Evolutionary conservation across 2,888 invertebrate genomes (phyloP), one percentile per base, ranked within the genome.

Genomic region (Cephus spinipes): DNA sequence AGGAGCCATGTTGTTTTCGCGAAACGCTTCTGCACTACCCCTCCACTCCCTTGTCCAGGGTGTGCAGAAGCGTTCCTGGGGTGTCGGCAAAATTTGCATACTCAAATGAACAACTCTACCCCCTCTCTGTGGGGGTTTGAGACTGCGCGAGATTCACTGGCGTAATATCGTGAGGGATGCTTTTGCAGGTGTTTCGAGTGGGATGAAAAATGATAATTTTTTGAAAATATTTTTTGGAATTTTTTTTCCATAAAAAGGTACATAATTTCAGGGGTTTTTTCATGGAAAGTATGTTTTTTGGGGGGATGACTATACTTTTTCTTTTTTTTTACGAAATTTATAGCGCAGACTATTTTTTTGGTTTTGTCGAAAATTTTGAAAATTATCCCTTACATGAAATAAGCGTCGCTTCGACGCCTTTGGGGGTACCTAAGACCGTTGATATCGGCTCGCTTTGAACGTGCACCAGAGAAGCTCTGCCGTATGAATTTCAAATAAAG

Each of bases 401-500:
- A 36, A 36, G 36, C 36, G 1, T 15, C 40, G 40, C 15, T 15
- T 86, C 85, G 84, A 81, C 81, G 87, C 84, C 85, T 88, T 87
- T 86, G 87, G 85, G 80, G 84, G 81, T 84, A 82, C 77, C 81
- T 77, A 77, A 69, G 81, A 82, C 76, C 79, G 85, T 83, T 84
- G 86, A 86, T 85, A 89, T 87, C 83, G 85, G 76, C 75, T 82
- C 83, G 84, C 86, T 87, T 85, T 86, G 86, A 86, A 82, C 84
- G 80, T 77, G 80, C 68, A 77, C 79, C 55, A 33, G 79, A 76
- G 76, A 76, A 80, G 83, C 80, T 79, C 76, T 86, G 81, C 76
- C 79, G 82, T 81, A 85, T 87, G 87, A 87, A 87, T 87, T 85
- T 85, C 85, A 87, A 87, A 83, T 86, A 84, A 85, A 85, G 80